Base-by-base conservation (phyloP, 2,888 invertebrate species). In the Chrysopilus asiliformis region DNA sequence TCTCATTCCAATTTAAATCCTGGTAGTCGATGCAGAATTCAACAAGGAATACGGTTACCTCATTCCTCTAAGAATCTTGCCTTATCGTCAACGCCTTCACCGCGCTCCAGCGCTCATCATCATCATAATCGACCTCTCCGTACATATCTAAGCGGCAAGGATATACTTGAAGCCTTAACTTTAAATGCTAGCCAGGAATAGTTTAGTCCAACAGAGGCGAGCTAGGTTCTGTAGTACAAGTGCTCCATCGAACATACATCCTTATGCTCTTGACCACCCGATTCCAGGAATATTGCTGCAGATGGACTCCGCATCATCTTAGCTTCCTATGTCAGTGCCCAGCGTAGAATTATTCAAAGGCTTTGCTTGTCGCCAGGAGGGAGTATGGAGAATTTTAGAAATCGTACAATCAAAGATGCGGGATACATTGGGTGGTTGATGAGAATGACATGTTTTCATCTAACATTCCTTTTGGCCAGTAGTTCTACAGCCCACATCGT, bases 1-100 rank as follows among this genome's bases (percentile, higher is more conserved):
- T n/a, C n/a, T n/a, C n/a, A n/a, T n/a, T n/a, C n/a, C n/a, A n/a
- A n/a, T n/a, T n/a, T n/a, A n/a, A n/a, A n/a, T n/a, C n/a, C n/a
- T n/a, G n/a, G n/a, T n/a, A n/a, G n/a, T n/a, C n/a, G n/a, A n/a
- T n/a, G n/a, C n/a, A n/a, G n/a, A n/a, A n/a, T n/a, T n/a, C n/a
- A n/a, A 42, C 42, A 42, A 42, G 42, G 39, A 42, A 42, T 42
- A 42, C 39, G 39, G 39, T 39, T n/a, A n/a, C 39, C 42, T 33
- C 42, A 31, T 17, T 36, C 42, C 41, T 24, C 6, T 22, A 22
- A 22, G 22, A 22, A 22, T 22, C 22, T 8, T 9, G 22, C 22
- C 22, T 22, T 22, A 22, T 22, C 22, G 22, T 22, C 10, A 22
- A 8, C 22, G 22, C 10, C 10, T 9, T 8, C 6, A 9, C 10